Evolutionary conservation across 2,113 vertebrate species (phyloP).

Genomic region (Chrysemys picta): DNA sequence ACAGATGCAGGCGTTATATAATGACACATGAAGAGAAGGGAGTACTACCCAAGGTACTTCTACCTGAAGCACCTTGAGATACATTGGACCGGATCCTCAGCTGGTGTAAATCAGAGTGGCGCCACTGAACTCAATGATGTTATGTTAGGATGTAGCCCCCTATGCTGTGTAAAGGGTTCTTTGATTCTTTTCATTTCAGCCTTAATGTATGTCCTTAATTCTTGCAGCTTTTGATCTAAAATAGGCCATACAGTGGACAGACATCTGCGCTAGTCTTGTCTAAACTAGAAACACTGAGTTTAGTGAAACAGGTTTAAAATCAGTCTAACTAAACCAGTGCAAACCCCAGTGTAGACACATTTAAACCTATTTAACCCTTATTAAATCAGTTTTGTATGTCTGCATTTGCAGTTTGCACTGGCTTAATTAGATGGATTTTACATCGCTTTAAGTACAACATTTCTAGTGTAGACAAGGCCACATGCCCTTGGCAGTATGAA

Average conservation of each 20-base stretch:
- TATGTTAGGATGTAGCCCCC: background rate
- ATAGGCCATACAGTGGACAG: background rate
- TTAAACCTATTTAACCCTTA: background rate
- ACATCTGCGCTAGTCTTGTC: background rate
- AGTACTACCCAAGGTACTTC: too few relatives aligned
- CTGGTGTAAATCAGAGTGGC: background rate
- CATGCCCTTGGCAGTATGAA: background rate
- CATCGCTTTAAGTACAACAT: background rate
- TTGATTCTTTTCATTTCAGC: background rate
- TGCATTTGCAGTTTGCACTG: background rate
- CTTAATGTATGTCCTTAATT: too few relatives aligned
- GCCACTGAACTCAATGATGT: background rate
- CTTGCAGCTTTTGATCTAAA: background rate
- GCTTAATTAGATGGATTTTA: background rate
- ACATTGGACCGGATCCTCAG: background rate
- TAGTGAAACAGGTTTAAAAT: background rate
- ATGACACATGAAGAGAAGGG: too few relatives aligned
- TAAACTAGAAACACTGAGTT: background rate
- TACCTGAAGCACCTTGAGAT: background rate
- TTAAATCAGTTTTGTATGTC: background rate
- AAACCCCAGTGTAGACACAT: background rate
- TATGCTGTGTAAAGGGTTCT: background rate
- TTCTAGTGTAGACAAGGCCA: background rate
- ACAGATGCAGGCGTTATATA: too few relatives aligned
- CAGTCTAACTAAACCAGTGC: background rate